Evolutionary conservation across 2,797 vertebrate genomes (phyloP), one percentile per base, ranked within the genome.

Genomic region (Cottoperca gobio): DNA sequence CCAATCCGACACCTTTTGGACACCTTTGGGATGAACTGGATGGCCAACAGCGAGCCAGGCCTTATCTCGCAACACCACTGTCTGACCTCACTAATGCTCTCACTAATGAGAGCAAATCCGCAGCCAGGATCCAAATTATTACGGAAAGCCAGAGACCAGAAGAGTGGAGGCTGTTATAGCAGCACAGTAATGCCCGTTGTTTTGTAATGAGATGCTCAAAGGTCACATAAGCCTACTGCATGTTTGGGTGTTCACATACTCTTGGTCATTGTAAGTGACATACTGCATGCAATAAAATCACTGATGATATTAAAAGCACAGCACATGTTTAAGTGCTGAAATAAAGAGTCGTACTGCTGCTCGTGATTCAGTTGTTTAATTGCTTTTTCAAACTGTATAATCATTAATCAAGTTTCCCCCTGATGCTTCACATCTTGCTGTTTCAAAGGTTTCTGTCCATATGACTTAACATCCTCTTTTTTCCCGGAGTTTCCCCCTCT

Each of bases 381-480:
- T 46, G 50, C 23, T 54, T 72, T 68, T 75, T 43, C 17, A 78
- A 50, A 57, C 55, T 63, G 53, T 53, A 63, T 58, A 49, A 68
- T 67, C 24, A 65, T 50, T 43, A 78, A 83, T 74, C 52, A 71
- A 19, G 48, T 28, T 49, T 39, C 39, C 62, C 67, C 60, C 48
- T 3, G 63, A 59, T 46, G 62, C 78, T 58, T 77, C 52, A 26
- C 35, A 49, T 62, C 61, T 66, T 12, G 35, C 62, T 0, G 28
- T 72, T 80, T 85, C 68, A 68, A 73, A 74, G 75, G 64, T 72
- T 86, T 78, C 55, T 43, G 24, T 82, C 70, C 43, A 21, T 67
- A 21, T 45, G 33, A 65, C 40, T 81, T 16, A 10, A 58, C 7
- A 2, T 57, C 28, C 64, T 73, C 49, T 72, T 59, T 53, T 63